phyloP scores from a whole-genome alignment of 2,113 vertebrate species.

The Rana temporaria region DNA sequence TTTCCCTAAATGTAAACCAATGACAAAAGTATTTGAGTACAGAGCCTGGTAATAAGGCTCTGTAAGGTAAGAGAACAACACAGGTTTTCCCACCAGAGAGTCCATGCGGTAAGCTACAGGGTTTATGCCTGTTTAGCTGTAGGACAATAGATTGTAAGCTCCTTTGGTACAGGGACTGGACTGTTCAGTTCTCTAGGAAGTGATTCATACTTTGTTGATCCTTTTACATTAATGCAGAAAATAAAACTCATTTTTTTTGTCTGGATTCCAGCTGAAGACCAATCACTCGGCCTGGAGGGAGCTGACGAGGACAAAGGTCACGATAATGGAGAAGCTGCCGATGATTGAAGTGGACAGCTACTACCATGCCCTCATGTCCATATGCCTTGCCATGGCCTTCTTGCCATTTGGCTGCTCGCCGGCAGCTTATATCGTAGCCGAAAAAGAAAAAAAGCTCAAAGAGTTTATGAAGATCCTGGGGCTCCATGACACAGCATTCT shows the following conservation, averaged over 20 bases:
- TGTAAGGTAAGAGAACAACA: no score
- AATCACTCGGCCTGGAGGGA: conserved; percentile 86
- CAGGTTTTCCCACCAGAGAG: no score
- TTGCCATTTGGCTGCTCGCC: conserved; percentile 95
- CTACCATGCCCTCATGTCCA: conserved; percentile 91
- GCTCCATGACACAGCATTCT: conserved; percentile 93
- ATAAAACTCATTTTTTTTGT: conserved; percentile 31
- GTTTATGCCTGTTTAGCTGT: no score
- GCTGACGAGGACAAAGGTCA: conserved; percentile 76
- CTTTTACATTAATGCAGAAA: background rate
- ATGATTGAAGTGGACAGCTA: conserved; percentile 91
- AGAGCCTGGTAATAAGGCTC: no score
- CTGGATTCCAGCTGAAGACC: conserved; percentile 82
- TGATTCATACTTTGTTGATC: no score
- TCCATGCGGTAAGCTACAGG: no score
- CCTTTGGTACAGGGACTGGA: no score
- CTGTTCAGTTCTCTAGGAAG: no score
- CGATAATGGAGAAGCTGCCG: conserved; percentile 90
- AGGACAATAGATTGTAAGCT: no score
- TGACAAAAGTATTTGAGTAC: no score
- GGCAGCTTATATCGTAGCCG: conserved; percentile 94
- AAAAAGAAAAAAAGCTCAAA: conserved; percentile 94
- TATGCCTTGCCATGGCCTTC: conserved; percentile 95
- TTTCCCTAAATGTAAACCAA: no score
- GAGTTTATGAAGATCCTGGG: conserved; percentile 96